These are phyloP conservation scores for Rhamnusium bicolor DNA, from an alignment of 2,888 invertebrate species.

Conservation along the genomic window DNA sequence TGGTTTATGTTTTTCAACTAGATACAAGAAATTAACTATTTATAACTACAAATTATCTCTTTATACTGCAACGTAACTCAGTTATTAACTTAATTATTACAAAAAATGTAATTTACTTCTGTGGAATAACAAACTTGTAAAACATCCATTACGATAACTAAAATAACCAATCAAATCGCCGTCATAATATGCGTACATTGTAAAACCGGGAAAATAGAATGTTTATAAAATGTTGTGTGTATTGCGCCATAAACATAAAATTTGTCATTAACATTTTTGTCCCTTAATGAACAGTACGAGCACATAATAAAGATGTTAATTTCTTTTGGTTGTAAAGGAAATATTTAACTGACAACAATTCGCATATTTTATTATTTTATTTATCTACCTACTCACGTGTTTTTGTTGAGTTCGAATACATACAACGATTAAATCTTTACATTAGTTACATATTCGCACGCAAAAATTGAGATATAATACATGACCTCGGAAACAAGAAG, in stretches of 20 bases:
- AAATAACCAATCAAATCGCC: not conserved
- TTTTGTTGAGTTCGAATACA: not conserved
- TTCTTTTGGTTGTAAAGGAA: not conserved
- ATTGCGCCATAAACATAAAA: slow-evolving; percentile 1
- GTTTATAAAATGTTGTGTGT: slow-evolving; percentile 10
- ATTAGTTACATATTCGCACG: slow-evolving; percentile 5
- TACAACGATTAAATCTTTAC: not conserved
- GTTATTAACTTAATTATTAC: not conserved
- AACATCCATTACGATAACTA: not conserved
- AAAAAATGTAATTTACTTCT: not conserved
- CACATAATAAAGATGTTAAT: slow-evolving; percentile 18
- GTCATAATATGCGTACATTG: not conserved
- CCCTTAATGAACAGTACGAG: not conserved
- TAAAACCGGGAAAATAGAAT: not conserved
- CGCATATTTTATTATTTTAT: not conserved
- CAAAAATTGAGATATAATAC: not conserved
- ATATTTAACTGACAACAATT: not conserved
- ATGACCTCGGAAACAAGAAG: not conserved
- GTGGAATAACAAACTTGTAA: not conserved
- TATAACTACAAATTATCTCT: not conserved
- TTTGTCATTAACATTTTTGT: not conserved
- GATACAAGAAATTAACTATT: not conserved
- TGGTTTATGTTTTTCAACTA: no score
- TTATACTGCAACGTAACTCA: not conserved
- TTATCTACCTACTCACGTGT: not conserved